These are phyloP conservation scores for Neoitamus cyanurus DNA, from an alignment of 2,888 invertebrate genomes.

Conservation along the genomic window DNA sequence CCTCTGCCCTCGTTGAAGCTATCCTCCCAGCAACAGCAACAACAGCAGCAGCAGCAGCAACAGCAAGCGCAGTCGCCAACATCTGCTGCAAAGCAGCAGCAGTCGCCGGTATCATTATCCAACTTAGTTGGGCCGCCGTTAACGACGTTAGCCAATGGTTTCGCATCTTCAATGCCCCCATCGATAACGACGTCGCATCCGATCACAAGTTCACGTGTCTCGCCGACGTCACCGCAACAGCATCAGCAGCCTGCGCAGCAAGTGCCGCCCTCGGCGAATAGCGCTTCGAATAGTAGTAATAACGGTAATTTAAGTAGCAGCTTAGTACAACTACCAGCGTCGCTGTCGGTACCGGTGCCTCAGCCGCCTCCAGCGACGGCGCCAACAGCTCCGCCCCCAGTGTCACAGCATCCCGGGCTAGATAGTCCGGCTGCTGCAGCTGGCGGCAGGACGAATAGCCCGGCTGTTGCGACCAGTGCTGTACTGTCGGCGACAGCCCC, in stretches of 20 bases:
- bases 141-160: constrained; percentile 59
- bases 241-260: constrained; percentile 61
- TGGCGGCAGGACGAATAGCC: constrained; percentile 68
- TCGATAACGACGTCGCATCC: constrained; percentile 59
- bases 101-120: constrained; percentile 54
- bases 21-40: constrained; percentile 47
- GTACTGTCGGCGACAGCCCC: constrained; percentile 57
- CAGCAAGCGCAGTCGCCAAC: constrained; percentile 22
- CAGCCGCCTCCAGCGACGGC: constrained; percentile 57
- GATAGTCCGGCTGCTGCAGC: constrained; percentile 62
- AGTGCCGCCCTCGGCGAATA: constrained; percentile 56
- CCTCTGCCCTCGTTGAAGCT: constrained; percentile 51
- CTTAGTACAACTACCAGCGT: constrained; percentile 68
- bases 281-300: constrained; percentile 56
- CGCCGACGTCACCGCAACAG: constrained; percentile 56
- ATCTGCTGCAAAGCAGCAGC: constrained; percentile 42
- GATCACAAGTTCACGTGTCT: constrained; percentile 55
- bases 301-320: constrained; percentile 55
- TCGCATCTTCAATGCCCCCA: constrained; percentile 57
- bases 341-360: constrained; percentile 58
- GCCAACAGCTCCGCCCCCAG: constrained; percentile 65
- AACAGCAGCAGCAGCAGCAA: constrained; percentile 49
- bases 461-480: constrained; percentile 57
- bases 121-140: constrained; percentile 58
- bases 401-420: constrained; percentile 58